Conservation (phyloP, 2,797 vertebrate species). For the Danio jaintianensis region DNA sequence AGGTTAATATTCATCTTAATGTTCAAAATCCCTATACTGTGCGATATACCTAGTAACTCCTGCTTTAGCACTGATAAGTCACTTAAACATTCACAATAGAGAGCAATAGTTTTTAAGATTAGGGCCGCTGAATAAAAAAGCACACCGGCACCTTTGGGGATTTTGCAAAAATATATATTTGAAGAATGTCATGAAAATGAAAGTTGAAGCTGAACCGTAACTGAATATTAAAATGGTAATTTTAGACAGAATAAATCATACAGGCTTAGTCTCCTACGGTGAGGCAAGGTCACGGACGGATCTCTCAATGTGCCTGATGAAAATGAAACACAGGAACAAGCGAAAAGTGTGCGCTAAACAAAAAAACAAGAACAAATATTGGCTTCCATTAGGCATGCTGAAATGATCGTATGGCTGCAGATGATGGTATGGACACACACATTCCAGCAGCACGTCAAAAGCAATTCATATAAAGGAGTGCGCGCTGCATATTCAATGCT, state of each 20-base stretch:
- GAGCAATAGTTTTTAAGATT: neutral
- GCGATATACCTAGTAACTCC: neutral
- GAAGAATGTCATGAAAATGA: conserved; percentile 8
- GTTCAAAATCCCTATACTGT: neutral
- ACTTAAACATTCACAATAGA: conserved; percentile 1
- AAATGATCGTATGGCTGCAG: conserved; percentile 47
- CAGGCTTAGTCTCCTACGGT: conserved; percentile 1
- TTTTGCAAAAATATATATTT: neutral
- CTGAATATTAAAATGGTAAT: conserved; percentile 18
- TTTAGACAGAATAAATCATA: neutral
- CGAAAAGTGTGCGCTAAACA: conserved; percentile 19
- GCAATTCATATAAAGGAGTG: conserved; percentile 61
- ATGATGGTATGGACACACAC: conserved; percentile 58
- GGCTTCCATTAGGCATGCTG: neutral
- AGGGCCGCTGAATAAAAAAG: neutral
- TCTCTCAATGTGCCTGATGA: conserved; percentile 12
- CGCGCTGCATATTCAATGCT: conserved; percentile 55
- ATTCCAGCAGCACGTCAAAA: conserved; percentile 62
- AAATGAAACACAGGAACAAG: conserved; percentile 21
- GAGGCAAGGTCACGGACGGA: conserved; percentile 29
- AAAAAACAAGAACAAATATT: conserved; percentile 12
- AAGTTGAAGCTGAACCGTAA: neutral
- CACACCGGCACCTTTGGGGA: neutral
- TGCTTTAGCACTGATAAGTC: neutral
- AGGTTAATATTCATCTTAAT: no score